Base-by-base conservation (phyloP, 1,140 invertebrate genomes). In the Teleopsis dalmanni region DNA sequence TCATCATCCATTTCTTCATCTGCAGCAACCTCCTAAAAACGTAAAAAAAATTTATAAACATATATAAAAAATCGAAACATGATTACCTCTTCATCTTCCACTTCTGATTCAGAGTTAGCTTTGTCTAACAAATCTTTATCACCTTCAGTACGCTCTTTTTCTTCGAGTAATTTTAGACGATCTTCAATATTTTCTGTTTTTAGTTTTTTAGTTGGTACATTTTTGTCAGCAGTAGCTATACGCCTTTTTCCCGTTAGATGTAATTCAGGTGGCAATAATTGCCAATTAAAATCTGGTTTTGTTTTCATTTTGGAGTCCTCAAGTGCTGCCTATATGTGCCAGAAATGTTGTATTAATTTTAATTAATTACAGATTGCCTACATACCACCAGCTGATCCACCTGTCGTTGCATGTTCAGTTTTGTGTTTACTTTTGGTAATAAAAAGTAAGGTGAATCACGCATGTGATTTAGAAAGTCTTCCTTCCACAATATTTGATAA, bases 1-100 rank as follows among this genome's bases (percentile, higher is more conserved):
- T 81, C 83, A 53, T 83, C 80, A 55, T 83, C 82, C 79, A 83
- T 82, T 60, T 84, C 81, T 52, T 82, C 79, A 51, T 84, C 81
- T 19, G 71, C 38, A 19, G 78, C 75, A 1, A 77, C 74, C 14
- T 76, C 72, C 16, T 73, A 1, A 59, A 16, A 42, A 19, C 7
- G 7, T 42, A 10, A 23, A 54, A 35, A 58, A 48, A 46, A n/a
- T n/a, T n/a, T 65, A 57, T 22, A 64, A 37, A 55, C 36, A 5
- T 57, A 62, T 67, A 77, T 59, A 46, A 3, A 45, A 46, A 23
- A 23, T 16, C 10, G n/a, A 23, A 46, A 46, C 18, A 21, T 35
- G 54, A 54, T 42, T 3, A 47, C 45, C 36, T 74, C 74, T 34
- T 74, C 69, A 22, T 75, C 73, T 46, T 75, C 66, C 5, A 76